Percentiles rank a stretch among this genome's conserved stretches.
These are phyloP conservation scores for Scopus umbretta DNA, from an alignment of 2,113 vertebrate species.

Conservation along the genomic window DNA sequence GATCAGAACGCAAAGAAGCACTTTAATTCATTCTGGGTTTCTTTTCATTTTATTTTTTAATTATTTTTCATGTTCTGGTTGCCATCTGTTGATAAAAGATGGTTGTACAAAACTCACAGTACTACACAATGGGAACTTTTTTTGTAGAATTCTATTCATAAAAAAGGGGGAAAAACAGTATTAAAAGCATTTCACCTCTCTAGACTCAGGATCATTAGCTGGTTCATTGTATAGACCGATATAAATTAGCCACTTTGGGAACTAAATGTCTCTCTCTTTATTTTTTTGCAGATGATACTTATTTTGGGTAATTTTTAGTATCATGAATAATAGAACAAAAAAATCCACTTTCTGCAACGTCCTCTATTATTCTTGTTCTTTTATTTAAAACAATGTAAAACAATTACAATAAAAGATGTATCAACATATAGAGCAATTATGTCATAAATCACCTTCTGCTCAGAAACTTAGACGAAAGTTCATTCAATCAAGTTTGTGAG, in stretches of 20 bases:
- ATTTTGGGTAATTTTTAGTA: conserved; percentile 72
- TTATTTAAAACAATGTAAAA: conserved; percentile 76
- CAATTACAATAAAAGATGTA: conserved; percentile 75
- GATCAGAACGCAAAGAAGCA: conserved; percentile 81
- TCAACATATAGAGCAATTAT: conserved; percentile 74
- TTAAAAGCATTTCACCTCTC: conserved; percentile 64
- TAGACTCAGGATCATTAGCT: conserved; percentile 64
- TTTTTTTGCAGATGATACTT: conserved; percentile 52
- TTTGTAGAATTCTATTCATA: conserved; percentile 71
- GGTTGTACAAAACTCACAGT: conserved; percentile 74
- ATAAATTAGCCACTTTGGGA: conserved; percentile 70
- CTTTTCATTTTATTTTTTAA: conserved; percentile 85
- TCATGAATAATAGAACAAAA: conserved; percentile 71
- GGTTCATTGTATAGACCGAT: conserved; percentile 65
- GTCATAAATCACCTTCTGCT: conserved; percentile 65
- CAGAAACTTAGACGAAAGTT: conserved; percentile 74
- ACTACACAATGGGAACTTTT: conserved; percentile 77
- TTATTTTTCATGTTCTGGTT: conserved; percentile 82
- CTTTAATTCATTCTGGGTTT: conserved; percentile 82
- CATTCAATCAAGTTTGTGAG: conserved; percentile 55
- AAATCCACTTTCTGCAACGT: conserved; percentile 59
- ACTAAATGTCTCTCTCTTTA: conserved; percentile 24
- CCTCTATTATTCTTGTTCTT: conserved; percentile 72
- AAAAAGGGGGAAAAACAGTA: conserved; percentile 29
- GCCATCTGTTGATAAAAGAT: conserved; percentile 83